phyloP scores from a whole-genome alignment of 2,113 vertebrate species.

The Nibea coibor region DNA sequence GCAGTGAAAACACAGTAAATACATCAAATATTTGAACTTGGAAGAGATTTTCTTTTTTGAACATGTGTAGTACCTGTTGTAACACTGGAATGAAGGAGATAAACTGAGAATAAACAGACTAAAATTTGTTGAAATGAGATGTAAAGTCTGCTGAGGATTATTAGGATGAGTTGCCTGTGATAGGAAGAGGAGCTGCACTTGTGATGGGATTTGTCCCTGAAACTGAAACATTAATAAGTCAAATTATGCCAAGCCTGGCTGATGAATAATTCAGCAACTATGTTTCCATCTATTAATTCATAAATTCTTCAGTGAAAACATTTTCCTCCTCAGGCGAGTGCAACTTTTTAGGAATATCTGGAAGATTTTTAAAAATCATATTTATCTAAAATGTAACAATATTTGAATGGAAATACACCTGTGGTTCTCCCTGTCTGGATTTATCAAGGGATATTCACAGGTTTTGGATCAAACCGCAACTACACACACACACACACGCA shows the following conservation, averaged over 20 bases:
- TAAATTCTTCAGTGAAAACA: conserved; percentile 40
- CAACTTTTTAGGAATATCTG: neutral
- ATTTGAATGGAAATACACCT: neutral
- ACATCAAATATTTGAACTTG: too few relatives aligned
- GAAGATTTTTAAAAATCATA: neutral
- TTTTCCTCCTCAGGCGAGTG: conserved; percentile 11
- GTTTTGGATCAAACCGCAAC: neutral
- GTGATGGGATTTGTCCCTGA: conserved; percentile 31
- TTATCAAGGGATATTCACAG: neutral
- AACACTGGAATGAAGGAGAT: neutral
- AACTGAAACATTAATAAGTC: conserved; percentile 52
- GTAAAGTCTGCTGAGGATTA: conserved; percentile 40
- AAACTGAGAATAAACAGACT: neutral
- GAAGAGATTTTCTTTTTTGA: too few relatives aligned
- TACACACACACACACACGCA: conserved; percentile 10
- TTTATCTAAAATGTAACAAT: neutral
- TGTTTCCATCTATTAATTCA: conserved; percentile 44
- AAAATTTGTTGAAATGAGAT: conserved; percentile 21
- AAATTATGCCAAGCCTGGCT: conserved; percentile 31
- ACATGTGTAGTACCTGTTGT: neutral
- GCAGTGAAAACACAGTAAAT: neutral
- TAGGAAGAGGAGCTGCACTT: conserved; percentile 27
- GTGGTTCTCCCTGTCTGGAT: neutral
- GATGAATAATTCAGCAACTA: conserved; percentile 59
- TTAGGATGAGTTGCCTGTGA: neutral